Base-by-base conservation (phyloP, 2,113 vertebrate genomes). In the Syngnathus typhle region DNA sequence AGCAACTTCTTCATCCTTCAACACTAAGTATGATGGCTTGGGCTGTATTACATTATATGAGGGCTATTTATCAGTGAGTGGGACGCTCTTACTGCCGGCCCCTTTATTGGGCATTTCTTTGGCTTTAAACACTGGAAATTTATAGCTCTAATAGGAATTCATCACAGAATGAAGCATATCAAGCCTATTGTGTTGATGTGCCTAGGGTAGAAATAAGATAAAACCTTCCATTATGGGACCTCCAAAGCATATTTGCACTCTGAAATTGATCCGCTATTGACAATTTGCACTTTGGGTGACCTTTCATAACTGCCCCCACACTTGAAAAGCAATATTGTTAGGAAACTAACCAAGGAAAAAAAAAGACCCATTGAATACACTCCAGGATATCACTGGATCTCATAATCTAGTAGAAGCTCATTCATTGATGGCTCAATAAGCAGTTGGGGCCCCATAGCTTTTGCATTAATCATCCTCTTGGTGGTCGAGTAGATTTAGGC, bases 91-190 rank as follows among this genome's bases (percentile, higher is more conserved):
- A 77, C 65, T 78, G 81, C 76, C 63, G 77, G 55, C 70, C 60
- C 71, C 71, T 72, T 52, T 77, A 65, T 86, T 85, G 82, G 78
- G 72, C 83, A 85, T 87, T 86, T 80, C 80, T 81, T 80, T 77
- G 78, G 72, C 76, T 84, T 89, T 83, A 85, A 84, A 82, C 80
- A 65, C 73, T 75, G 82, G 82, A 82, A 88, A 85, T 89, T 87
- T 90, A 91, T 90, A 78, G 88, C 82, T 89, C 88, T 87, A 89
- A 91, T 89, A 90, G 88, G 88, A 86, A 88, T 87, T 88, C 86
- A 89, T 90, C 85, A 87, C 81, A 84, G 84, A 84, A 84, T 88
- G 87, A 89, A 74, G 21, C 73, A 60, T 85, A 90, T 89, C 83
- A 87, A 84, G 88, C 87, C 83, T 69, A 79, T 87, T 80, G 84